Evolutionary conservation across 1,140 invertebrate genomes (phyloP).

Genomic region (Bombyx mandarina): DNA sequence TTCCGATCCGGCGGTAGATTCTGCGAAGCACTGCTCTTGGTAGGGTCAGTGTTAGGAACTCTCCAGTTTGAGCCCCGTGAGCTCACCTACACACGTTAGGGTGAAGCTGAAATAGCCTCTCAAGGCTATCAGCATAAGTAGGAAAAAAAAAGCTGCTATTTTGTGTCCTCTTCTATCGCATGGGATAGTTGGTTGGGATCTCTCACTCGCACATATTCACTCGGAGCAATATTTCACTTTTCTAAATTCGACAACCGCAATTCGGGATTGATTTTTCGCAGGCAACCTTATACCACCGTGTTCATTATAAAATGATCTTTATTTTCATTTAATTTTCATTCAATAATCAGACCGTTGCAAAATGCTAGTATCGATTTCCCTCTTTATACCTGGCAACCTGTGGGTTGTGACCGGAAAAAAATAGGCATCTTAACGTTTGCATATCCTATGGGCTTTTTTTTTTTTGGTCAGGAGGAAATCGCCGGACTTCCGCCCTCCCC

Average conservation of each 20-base stretch:
- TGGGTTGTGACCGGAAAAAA: conserved; percentile 14
- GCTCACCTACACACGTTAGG: too few species aligned
- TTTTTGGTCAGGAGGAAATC: too few species aligned
- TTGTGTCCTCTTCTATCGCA: too few species aligned
- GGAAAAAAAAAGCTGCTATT: too few species aligned
- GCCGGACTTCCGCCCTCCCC: too few species aligned
- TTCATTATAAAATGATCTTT: conserved; percentile 19
- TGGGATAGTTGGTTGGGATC: too few species aligned
- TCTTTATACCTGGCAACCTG: conserved; percentile 10
- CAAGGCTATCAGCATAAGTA: too few species aligned
- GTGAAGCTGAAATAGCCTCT: too few species aligned
- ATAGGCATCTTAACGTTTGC: conserved; percentile 14
- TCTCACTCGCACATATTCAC: conserved; percentile 9
- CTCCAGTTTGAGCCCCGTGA: too few species aligned
- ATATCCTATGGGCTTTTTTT: conserved; percentile 4
- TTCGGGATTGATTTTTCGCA: conserved; percentile 20
- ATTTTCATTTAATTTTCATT: conserved; percentile 16
- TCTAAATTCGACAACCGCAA: conserved; percentile 18
- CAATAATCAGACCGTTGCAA: conserved; percentile 16
- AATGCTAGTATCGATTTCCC: conserved; percentile 8
- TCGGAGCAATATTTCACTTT: conserved; percentile 18
- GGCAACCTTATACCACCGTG: conserved; percentile 16
- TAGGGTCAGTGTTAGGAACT: too few species aligned
- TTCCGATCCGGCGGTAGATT: too few species aligned
- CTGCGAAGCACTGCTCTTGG: too few species aligned